These are phyloP conservation scores for Oreochromis tanganicae DNA, from an alignment of 2,113 vertebrate species.

Conservation along the genomic window DNA sequence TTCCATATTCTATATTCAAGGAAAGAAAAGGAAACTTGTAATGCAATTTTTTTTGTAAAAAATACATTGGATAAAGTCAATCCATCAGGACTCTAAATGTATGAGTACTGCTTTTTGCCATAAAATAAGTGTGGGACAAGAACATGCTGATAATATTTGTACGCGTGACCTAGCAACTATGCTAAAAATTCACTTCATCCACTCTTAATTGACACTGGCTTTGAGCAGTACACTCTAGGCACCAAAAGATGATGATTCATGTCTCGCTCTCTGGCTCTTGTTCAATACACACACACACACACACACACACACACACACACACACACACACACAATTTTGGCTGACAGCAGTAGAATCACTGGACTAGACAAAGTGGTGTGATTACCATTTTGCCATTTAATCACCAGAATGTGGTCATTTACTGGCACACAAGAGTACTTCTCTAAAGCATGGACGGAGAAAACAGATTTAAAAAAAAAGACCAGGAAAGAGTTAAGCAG, in stretches of 20 bases:
- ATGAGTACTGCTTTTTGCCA: not conserved
- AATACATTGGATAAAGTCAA: not conserved
- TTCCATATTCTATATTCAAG: not conserved
- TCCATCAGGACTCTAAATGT: not conserved
- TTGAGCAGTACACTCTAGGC: not conserved
- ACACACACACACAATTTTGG: not conserved
- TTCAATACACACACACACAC: not conserved
- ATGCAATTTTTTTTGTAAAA: not conserved
- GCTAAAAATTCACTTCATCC: not conserved
- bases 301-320: not conserved
- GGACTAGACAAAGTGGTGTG: not conserved
- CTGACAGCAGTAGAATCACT: not conserved
- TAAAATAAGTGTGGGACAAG: not conserved
- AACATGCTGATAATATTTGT: not conserved
- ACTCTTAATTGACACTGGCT: not conserved
- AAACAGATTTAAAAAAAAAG: not conserved
- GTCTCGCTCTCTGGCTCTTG: not conserved
- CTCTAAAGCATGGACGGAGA: not conserved
- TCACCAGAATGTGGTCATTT: not conserved
- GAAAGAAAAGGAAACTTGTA: fast-evolving
- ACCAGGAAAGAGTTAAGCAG: not conserved
- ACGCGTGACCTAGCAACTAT: not conserved
- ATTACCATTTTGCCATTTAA: not conserved
- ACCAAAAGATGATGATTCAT: slow-evolving; percentile 17
- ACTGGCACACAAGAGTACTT: not conserved